Evolutionary conservation across 2,888 invertebrate species (phyloP), one percentile per base, ranked within the genome.

Genomic region (Neoitamus cyanurus): DNA sequence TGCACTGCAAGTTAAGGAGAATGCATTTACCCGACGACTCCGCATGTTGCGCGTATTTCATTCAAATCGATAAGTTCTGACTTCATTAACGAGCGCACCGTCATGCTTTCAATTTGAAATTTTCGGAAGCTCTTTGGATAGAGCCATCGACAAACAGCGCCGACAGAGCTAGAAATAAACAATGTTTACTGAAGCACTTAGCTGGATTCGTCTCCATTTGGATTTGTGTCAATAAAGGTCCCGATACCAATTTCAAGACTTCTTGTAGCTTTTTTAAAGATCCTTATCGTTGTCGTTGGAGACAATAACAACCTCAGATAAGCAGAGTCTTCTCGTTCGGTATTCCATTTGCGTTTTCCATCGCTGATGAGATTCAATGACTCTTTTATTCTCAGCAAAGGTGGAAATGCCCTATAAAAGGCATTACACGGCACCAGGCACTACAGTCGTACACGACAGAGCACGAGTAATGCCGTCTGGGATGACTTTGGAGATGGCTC

Each of bases 261-360:
- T 30, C 46, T 77, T 46, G 46, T 68, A 31, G 15, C 20, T 31
- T 58, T 80, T 68, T 80, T 80, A 68, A 80, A 68, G 80, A 80
- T 80, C 20, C 68, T 80, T 80, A 80, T 80, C 68, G 20, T 80
- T 31, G 80, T 58, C 80, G 34, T 31, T 80, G 80, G 34, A 58
- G 80, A 68, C 68, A 68, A 80, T 80, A 31, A 80, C 58, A 58
- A 58, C 80, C 58, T 80, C 25, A 58, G 80, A 80, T 80, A 58
- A 48, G 58, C 30, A 80, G n/a, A 25, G 28, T 36, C 34, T 80
- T 25, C 68, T 80, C 80, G 68, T 80, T 68, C 48, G n/a, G 68
- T 80, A 80, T 58, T 80, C 80, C 80, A 80, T 80, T 80, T 80
- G 58, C 80, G 80, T 80, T 80, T 80, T 34, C 80, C 58, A 80